phyloP scores from a whole-genome alignment of 2,113 vertebrate species.

The Raphicerus campestris region DNA sequence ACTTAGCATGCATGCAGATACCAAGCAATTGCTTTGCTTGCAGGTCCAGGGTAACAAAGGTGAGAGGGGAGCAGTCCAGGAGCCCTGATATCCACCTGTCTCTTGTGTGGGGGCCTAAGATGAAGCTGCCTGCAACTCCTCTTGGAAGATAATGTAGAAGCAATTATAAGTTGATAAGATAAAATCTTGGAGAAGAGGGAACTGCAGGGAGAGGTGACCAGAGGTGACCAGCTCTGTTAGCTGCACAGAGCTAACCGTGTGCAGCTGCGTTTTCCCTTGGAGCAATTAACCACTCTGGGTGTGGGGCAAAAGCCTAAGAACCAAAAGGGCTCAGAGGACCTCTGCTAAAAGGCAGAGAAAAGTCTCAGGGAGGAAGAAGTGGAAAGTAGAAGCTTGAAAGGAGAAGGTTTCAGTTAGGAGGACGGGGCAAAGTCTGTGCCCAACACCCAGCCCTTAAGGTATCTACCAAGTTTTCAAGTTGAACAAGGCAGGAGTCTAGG shows the following conservation, averaged over 20 bases:
- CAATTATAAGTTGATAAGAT: background rate
- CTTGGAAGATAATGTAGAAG: background rate
- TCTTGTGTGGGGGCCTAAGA: background rate
- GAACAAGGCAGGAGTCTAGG: background rate
- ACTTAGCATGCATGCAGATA: background rate
- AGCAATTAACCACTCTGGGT: background rate
- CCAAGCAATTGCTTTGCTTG: background rate
- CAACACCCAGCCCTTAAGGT: background rate
- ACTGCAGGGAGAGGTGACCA: background rate
- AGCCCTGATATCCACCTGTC: background rate
- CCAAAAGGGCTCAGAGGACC: background rate
- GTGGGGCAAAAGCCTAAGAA: background rate
- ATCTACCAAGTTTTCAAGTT: background rate
- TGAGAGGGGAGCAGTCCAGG: no score
- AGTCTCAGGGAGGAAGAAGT: background rate
- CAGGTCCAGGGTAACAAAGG: background rate
- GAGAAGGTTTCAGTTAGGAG: background rate
- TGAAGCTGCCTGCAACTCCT: background rate
- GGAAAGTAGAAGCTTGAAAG: background rate
- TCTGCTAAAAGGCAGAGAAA: background rate
- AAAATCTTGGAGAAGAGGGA: background rate
- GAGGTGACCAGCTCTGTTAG: no score
- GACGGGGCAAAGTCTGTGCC: background rate
- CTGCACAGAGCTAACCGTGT: background rate
- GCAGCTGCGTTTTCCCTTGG: background rate